Evolutionary conservation across 2,113 vertebrate species (phyloP).

Genomic region (Callorhinus ursinus): DNA sequence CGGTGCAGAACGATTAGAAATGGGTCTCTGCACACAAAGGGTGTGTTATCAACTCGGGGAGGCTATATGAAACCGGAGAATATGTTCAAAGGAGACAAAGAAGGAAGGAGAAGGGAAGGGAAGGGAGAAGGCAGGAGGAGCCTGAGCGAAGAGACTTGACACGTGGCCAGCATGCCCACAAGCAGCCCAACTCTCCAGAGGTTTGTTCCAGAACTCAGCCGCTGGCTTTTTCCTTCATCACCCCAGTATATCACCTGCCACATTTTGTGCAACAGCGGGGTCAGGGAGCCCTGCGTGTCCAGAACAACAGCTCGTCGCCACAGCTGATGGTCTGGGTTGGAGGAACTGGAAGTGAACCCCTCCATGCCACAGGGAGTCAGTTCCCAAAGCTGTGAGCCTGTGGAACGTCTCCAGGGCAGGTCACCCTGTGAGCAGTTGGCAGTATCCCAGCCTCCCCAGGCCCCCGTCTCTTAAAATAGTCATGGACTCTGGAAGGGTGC

Average conservation of each 20-base stretch:
- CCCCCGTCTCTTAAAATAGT: not conserved
- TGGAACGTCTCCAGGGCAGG: not conserved
- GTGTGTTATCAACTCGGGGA: not conserved
- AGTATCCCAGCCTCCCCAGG: not conserved
- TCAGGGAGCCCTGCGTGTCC: not conserved
- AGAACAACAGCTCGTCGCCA: not conserved
- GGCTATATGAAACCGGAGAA: not conserved
- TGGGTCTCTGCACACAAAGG: not conserved
- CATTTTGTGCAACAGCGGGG: not conserved
- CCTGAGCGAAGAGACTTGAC: rapidly evolving
- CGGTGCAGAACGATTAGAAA: not conserved
- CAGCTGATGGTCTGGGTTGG: not conserved
- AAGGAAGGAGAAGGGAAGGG: not conserved
- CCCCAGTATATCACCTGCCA: not conserved
- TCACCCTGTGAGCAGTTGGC: rapidly evolving
- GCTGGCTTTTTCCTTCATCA: not conserved
- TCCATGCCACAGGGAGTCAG: not conserved
- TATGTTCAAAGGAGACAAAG: not conserved
- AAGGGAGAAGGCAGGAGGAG: not conserved
- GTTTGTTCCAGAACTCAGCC: not conserved
- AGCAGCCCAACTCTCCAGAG: not conserved
- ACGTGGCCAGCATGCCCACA: rapidly evolving
- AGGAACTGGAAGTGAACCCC: not conserved
- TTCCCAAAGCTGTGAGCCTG: not conserved
- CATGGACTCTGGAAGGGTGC: not conserved